These are phyloP conservation scores for Ips typographus DNA, from an alignment of 1,140 invertebrate species.

Conservation along the genomic window DNA sequence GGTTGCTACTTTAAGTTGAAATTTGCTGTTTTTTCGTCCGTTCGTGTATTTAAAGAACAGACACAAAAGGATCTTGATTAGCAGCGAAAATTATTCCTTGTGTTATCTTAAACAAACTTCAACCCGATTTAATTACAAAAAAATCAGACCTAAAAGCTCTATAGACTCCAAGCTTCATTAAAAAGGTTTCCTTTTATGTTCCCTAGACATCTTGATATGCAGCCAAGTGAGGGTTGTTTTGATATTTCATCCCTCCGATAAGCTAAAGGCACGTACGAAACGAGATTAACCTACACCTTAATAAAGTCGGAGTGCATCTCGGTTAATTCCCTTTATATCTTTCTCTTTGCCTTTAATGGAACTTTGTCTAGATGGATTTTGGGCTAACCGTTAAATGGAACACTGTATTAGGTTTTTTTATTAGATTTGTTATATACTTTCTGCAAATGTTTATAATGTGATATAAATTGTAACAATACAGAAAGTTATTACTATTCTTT, in stretches of 20 bases:
- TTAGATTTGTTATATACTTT: no score
- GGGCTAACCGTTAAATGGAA: background rate
- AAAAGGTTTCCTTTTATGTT: conserved; percentile 6
- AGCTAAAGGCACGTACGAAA: conserved; percentile 12
- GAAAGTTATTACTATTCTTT: no score
- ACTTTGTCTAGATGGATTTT: conserved; percentile 11
- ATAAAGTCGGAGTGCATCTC: conserved; percentile 24
- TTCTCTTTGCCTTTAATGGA: conserved; percentile 4
- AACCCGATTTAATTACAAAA: no score
- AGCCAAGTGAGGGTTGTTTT: conserved; percentile 7
- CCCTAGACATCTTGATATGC: conserved; percentile 14
- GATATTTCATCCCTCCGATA: conserved; percentile 8
- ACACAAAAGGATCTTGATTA: no score
- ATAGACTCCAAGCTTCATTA: background rate
- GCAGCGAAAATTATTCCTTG: no score
- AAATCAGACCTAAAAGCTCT: background rate
- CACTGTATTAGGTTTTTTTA: no score
- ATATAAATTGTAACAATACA: no score
- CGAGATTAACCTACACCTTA: conserved; percentile 14
- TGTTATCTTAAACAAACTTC: no score
- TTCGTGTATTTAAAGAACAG: no score
- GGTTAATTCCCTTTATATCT: conserved; percentile 17
- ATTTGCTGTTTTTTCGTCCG: no score
- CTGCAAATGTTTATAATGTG: no score
- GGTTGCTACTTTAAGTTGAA: no score